Conservation (phyloP, 2,797 vertebrate genomes). For the Neopelma chrysocephalum region DNA sequence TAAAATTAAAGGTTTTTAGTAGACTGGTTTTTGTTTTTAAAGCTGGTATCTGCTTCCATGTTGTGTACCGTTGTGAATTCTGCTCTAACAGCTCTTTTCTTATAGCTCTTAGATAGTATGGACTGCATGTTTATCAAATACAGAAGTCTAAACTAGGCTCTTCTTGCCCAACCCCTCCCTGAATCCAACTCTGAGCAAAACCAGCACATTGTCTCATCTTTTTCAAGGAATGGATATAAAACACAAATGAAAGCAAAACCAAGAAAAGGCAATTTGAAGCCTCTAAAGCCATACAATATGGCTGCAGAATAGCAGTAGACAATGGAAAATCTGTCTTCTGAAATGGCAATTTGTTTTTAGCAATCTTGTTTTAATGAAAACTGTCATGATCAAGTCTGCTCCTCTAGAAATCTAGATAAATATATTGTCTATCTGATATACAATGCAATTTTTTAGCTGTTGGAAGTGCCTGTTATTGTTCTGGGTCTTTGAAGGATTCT, state of each 20-base stretch:
- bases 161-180: neutral
- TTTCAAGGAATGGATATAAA: conserved; percentile 1
- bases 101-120: neutral
- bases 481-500: conserved; percentile 35
- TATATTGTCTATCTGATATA: conserved; percentile 1
- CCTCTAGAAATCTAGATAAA: conserved; percentile 28
- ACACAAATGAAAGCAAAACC: neutral
- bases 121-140: neutral
- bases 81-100: neutral
- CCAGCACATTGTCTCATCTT: neutral
- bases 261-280: conserved; percentile 29
- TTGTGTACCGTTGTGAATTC: neutral
- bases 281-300: neutral
- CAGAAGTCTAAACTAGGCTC: neutral
- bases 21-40: neutral
- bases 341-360: conserved; percentile 46
- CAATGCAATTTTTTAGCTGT: conserved; percentile 39
- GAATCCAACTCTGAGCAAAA: neutral
- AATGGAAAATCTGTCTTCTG: conserved; percentile 15
- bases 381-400: conserved; percentile 36
- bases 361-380: conserved; percentile 51
- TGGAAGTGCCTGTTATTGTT: conserved; percentile 33
- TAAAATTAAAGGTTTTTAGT: neutral
- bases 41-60: neutral
- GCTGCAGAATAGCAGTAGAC: neutral